These are phyloP conservation scores for Nicator chloris DNA, from an alignment of 2,113 vertebrate genomes.

Conservation along the genomic window DNA sequence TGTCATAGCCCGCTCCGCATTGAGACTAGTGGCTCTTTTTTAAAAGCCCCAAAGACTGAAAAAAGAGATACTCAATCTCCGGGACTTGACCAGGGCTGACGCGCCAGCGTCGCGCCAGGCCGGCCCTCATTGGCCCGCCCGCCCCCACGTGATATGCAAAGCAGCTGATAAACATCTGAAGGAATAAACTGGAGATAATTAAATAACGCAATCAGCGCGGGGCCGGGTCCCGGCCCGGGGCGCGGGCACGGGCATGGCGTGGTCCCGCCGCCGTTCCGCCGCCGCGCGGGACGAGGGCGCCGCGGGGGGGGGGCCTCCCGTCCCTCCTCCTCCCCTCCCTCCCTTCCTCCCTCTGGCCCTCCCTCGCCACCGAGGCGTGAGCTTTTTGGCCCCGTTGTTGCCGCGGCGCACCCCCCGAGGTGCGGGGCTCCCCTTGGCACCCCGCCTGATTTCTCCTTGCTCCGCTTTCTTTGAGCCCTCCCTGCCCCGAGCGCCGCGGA, in stretches of 20 bases:
- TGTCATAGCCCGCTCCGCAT: conserved; percentile 99
- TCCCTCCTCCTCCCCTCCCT: neutral
- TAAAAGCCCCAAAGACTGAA: conserved; percentile 95
- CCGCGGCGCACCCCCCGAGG: neutral
- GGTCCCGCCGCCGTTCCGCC: neutral
- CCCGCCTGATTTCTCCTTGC: neutral
- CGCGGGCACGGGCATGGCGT: neutral
- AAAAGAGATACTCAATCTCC: conserved; percentile 82
- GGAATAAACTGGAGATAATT: conserved; percentile 74
- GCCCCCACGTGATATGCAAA: conserved; percentile 95
- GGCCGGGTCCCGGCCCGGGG: conserved; percentile 3
- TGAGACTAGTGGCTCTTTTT: conserved; percentile 93
- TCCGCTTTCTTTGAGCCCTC: neutral
- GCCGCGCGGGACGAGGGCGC: neutral
- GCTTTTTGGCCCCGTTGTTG: conserved; percentile 19
- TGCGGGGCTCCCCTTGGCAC: neutral
- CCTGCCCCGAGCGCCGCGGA: neutral
- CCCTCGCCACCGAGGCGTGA: conserved; percentile 16
- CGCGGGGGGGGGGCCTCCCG: neutral
- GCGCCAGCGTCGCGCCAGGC: conserved; percentile 83
- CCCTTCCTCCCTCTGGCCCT: neutral
- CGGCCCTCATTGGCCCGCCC: conserved; percentile 84
- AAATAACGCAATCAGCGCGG: conserved; percentile 66
- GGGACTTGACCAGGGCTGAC: conserved; percentile 83
- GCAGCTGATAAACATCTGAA: conserved; percentile 81